These are phyloP conservation scores for Myotis lucifugus DNA, from an alignment of 2,113 vertebrate species.

Conservation along the genomic window DNA sequence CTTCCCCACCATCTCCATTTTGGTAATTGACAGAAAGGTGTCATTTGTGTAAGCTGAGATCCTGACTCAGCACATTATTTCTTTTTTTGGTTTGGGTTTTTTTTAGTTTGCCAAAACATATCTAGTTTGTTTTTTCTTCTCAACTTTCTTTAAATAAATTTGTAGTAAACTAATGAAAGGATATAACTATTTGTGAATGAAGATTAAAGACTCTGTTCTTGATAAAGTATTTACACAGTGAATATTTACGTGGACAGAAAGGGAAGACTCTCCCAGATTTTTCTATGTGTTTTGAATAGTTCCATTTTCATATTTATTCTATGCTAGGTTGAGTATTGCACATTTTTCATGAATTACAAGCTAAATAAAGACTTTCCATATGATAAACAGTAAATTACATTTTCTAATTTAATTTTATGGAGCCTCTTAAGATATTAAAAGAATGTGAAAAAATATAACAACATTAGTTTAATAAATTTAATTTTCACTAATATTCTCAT, in stretches of 20 bases:
- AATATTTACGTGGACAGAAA: background rate
- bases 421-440: background rate
- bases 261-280: background rate
- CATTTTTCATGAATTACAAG: constrained; percentile 28
- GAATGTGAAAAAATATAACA: constrained; percentile 26
- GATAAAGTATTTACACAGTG: background rate
- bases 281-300: constrained; percentile 10
- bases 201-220: background rate
- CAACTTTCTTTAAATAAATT: background rate
- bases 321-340: background rate
- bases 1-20: background rate
- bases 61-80: background rate
- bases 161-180: background rate
- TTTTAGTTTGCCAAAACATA: background rate
- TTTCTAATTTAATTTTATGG: constrained; percentile 18
- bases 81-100: background rate
- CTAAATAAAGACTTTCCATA: background rate
- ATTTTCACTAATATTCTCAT: background rate
- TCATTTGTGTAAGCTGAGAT: background rate
- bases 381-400: background rate
- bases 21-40: background rate
- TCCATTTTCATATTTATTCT: constrained; percentile 24
- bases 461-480: constrained; percentile 23
- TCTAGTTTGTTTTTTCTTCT: background rate
- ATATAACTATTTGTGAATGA: background rate